Conservation (phyloP, 2,888 invertebrate species). For the Hypselothyrea guttata region DNA sequence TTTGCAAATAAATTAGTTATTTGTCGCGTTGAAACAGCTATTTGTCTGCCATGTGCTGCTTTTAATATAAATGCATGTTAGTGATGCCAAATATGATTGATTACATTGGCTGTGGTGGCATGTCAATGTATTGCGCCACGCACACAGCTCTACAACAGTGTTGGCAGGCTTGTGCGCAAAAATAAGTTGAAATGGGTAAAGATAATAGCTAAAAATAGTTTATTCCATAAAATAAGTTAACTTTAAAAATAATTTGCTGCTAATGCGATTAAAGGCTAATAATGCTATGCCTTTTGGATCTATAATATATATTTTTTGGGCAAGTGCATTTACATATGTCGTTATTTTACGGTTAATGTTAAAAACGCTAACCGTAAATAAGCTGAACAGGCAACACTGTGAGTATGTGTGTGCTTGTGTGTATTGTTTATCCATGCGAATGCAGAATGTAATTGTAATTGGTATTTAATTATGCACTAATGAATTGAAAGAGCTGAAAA, state of each 20-base stretch:
- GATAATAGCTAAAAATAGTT: no score
- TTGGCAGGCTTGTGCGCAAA: no score
- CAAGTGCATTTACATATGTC: neutral
- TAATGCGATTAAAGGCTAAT: neutral
- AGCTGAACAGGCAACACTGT: no score
- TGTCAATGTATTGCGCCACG: slow-evolving; percentile 1
- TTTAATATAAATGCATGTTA: slow-evolving; percentile 1
- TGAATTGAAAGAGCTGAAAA: slow-evolving; percentile 13
- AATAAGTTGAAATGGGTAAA: no score
- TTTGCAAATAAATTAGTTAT: slow-evolving; percentile 1
- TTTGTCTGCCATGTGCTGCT: neutral
- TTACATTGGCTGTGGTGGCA: slow-evolving; percentile 22
- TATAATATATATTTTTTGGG: no score
- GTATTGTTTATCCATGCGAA: slow-evolving; percentile 21
- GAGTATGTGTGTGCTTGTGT: neutral
- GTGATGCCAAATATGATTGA: slow-evolving; percentile 45
- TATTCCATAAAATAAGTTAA: no score
- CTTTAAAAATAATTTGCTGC: no score
- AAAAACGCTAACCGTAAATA: no score
- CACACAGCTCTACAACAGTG: no score
- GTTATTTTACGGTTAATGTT: no score
- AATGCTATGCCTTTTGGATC: no score
- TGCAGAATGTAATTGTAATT: slow-evolving; percentile 42
- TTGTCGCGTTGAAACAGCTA: neutral
- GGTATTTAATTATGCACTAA: slow-evolving; percentile 31